Conservation (phyloP, 1,140 invertebrate species). For the Drosophila takahashii region DNA sequence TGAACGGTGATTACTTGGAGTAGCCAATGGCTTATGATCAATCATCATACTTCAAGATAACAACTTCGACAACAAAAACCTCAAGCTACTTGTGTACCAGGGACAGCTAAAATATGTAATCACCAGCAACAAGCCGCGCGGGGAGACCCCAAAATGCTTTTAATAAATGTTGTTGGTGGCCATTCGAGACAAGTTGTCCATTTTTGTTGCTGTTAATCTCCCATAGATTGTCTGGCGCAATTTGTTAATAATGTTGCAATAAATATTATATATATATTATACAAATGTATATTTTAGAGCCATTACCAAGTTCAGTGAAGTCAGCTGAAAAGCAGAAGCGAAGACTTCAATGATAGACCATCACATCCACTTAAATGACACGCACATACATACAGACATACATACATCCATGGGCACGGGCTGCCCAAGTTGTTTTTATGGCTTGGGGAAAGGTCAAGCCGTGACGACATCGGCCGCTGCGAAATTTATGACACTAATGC, state of each 20-base stretch:
- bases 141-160: conserved; percentile 72
- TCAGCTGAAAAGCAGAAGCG: not conserved
- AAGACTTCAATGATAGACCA: not conserved
- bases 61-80: conserved; percentile 67
- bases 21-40: conserved; percentile 71
- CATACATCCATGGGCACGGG: too few relatives aligned
- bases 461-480: conserved; percentile 13
- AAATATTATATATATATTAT: conserved; percentile 48
- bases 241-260: conserved; percentile 81
- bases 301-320: conserved; percentile 50
- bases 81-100: conserved; percentile 68
- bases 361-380: not conserved
- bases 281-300: conserved; percentile 32
- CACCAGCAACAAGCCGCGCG: conserved; percentile 47
- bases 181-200: conserved; percentile 60
- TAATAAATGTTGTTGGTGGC: conserved; percentile 74
- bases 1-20: conserved; percentile 42
- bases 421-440: not conserved
- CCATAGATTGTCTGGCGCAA: conserved; percentile 58
- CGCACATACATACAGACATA: too few relatives aligned
- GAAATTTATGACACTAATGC: conserved; percentile 69
- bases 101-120: conserved; percentile 78
- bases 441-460: conserved; percentile 54
- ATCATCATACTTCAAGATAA: conserved; percentile 73
- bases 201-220: conserved; percentile 40